Evolutionary conservation across 2,797 vertebrate species (phyloP), one percentile per base, ranked within the genome.

Genomic region (Rhyacichthys aspro): DNA sequence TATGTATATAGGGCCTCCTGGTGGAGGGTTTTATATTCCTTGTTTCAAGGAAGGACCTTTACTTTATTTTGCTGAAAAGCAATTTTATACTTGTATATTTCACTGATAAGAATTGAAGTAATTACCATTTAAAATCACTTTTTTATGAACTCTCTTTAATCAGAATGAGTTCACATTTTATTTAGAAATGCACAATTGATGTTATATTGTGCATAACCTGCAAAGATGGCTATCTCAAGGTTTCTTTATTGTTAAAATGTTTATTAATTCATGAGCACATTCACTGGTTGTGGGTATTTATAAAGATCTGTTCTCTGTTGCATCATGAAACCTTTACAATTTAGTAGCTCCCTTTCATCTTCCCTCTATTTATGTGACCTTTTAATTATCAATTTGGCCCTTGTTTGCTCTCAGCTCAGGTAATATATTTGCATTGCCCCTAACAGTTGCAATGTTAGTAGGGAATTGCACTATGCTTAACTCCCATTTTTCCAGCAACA

Each of bases 251-350:
- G 16, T 63, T 70, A 38, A 66, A 56, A 55, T 74, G 33, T 74
- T 79, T 50, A 63, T 65, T 53, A n/a, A 9, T 74, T 80, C 54
- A 58, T 71, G 42, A 63, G 44, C 66, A 76, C 59, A 3, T 67
- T 62, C 0, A 39, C 63, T 68, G 55, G 49, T 59, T 64, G 65
- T 11, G 2, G 33, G 43, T 41, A 41, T 69, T 75, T 55, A 60
- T 79, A 67, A 78, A 55, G 72, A n/a, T 56, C 43, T 5, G 61
- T 71, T 72, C 74, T 72, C 12, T 64, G 39, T 64, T 19, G 5
- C 50, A 34, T 69, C 50, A 63, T 74, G 62, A 76, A 82, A 70
- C 55, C 14, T 28, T 28, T 2, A 28, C 2, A 28, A 4, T 28
- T 28, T 28, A 28, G 23, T 28, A 28, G 23, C n/a, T 28, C 4